Base-by-base conservation (phyloP, 2,888 invertebrate species). In the Perithous albicinctus region DNA sequence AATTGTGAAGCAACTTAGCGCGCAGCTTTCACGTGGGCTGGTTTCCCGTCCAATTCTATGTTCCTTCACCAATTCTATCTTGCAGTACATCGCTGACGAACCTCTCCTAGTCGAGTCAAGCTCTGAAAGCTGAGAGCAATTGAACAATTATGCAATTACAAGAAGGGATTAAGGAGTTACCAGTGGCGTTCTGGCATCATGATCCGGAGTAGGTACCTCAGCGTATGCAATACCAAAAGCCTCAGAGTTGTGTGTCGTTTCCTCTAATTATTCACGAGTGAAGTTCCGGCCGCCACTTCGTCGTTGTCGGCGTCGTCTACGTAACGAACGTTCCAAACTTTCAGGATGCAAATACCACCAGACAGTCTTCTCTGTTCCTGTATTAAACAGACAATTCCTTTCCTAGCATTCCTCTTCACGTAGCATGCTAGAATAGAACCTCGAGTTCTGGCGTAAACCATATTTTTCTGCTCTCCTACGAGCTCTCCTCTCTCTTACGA, bases 191-290 rank as follows among this genome's bases (percentile, higher is more conserved):
- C 78, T 59, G 73, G 78, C 78, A 66, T 72, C 72, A 66, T 72
- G 73, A 78, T 73, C 67, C 78, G 67, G 87, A 88, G 87, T 87
- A 87, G 83, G 80, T 84, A 66, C 26, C 29, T 46, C 83, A 82
- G 80, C 73, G 59, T 46, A 29, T 15, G 66, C 41, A 54, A 61
- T 59, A 74, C 26, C 54, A 20, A 35, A 35, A 64, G 70, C 46
- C 29, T 56, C 46, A 63, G 63, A 70, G 59, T 32, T 64, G 51
- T 75, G 15, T 72, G 69, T 29, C 63, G 63, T 32, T 69, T 80
- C 69, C 66, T 76, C 80, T 89, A 89, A 90, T 90, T 89, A 89
- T 88, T 88, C 86, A 85, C 86, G 87, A 89, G 89, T 87, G 86
- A 87, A 89, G 86, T 87, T 87, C 85, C 82, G 86, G 85, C 82